A percentile compares a stretch with the other conserved stretches of the same genome.
phyloP scores from a whole-genome alignment of 2,888 invertebrate genomes.

The Cerastoderma edule region DNA sequence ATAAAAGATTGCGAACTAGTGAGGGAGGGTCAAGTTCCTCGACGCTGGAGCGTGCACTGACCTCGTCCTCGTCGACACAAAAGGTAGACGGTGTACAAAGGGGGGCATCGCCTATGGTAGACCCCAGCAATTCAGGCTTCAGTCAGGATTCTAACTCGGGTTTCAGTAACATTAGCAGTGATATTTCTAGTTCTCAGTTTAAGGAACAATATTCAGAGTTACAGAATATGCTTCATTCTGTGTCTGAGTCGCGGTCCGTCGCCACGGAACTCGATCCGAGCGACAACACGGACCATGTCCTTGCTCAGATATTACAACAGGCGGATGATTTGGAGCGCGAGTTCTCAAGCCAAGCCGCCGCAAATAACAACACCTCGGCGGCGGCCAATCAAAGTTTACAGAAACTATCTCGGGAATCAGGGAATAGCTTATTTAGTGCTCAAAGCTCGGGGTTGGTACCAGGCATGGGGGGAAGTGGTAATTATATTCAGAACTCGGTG shows the following conservation, averaged over 20 bases:
- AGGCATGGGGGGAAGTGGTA: not conserved
- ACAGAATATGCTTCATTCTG: constrained; percentile 62
- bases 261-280: constrained; percentile 65
- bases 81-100: constrained; percentile 8
- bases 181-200: constrained; percentile 43
- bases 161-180: constrained; percentile 51
- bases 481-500: constrained; percentile 1
- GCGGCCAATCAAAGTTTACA: constrained; percentile 15
- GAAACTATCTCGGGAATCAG: constrained; percentile 18
- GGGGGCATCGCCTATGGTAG: constrained; percentile 21
- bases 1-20: constrained; percentile 29
- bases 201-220: constrained; percentile 62
- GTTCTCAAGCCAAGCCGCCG: constrained; percentile 55
- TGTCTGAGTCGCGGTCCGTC: constrained; percentile 29
- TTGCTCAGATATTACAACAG: constrained; percentile 93
- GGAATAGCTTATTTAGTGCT: constrained; percentile 34
- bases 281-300: constrained; percentile 84
- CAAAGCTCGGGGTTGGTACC: constrained; percentile 19
- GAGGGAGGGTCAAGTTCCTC: constrained; percentile 32
- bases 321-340: constrained; percentile 89
- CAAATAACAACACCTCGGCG: constrained; percentile 18
- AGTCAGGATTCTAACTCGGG: constrained; percentile 54
- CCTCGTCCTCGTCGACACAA: constrained; percentile 23
- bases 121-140: constrained; percentile 22
- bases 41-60: constrained; percentile 49